Percentiles rank a stretch among this genome's conserved stretches.
These are phyloP conservation scores for Coenonympha glycerion DNA, from an alignment of 2,888 invertebrate species.

Conservation along the genomic window DNA sequence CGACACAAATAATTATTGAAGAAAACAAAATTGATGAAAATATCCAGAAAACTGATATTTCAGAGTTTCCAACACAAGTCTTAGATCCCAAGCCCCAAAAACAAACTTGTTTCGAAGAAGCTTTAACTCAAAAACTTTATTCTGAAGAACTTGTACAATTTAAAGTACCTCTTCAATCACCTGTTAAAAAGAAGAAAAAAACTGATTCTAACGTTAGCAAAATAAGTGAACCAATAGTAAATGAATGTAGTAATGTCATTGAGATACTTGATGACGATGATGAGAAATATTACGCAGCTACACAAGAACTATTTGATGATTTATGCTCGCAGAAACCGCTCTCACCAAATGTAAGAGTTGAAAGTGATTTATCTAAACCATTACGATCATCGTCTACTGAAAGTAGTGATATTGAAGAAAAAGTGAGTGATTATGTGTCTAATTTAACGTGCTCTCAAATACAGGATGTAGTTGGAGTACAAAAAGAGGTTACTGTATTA, in stretches of 20 bases:
- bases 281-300: slow-evolving; percentile 52
- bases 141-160: slow-evolving; percentile 35
- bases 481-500: slow-evolving; percentile 29
- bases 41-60: neutral
- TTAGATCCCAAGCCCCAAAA: slow-evolving; percentile 12
- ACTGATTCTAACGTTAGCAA: slow-evolving; percentile 15
- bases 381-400: neutral
- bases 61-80: neutral
- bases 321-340: slow-evolving; percentile 49
- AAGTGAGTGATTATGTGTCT: slow-evolving; percentile 34
- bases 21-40: slow-evolving; percentile 11
- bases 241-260: slow-evolving; percentile 20
- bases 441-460: slow-evolving; percentile 37
- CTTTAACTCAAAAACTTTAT: slow-evolving; percentile 45
- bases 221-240: too few relatives aligned
- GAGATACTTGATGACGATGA: slow-evolving; percentile 26
- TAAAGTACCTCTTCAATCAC: slow-evolving; percentile 51
- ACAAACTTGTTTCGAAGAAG: slow-evolving; percentile 37
- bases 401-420: slow-evolving; percentile 26
- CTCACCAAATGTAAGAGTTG: slow-evolving; percentile 21
- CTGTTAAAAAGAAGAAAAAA: slow-evolving; percentile 46
- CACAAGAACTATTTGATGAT: slow-evolving; percentile 59
- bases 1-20: slow-evolving; percentile 37
- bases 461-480: slow-evolving; percentile 39
- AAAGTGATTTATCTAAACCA: neutral